These are phyloP conservation scores for Pachydiplax longipennis DNA, from an alignment of 2,888 invertebrate species.

Conservation along the genomic window DNA sequence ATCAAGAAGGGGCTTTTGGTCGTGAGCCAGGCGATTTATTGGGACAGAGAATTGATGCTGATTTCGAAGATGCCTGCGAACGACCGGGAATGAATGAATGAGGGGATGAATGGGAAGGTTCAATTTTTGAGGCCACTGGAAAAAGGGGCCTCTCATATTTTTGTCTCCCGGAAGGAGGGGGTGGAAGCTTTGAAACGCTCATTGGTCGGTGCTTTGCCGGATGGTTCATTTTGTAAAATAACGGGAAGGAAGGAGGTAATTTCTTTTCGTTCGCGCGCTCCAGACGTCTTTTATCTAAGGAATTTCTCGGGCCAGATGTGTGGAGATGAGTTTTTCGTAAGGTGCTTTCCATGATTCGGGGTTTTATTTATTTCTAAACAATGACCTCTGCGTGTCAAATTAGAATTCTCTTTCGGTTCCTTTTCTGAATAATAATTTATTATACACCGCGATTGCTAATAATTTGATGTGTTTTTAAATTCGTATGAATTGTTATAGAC, in stretches of 20 bases:
- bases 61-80: slow-evolving; percentile 9
- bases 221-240: background rate
- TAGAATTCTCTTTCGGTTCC: no score
- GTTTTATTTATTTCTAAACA: no score
- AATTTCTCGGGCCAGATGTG: background rate
- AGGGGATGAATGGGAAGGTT: background rate
- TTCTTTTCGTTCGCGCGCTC: no score
- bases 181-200: background rate
- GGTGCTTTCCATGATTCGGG: background rate
- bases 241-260: background rate
- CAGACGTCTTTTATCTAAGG: background rate
- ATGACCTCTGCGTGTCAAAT: no score
- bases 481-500: no score
- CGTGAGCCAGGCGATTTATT: slow-evolving; percentile 18
- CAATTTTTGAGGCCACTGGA: background rate
- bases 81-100: slow-evolving; percentile 16
- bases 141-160: no score
- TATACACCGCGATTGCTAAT: no score
- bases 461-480: no score
- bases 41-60: slow-evolving; percentile 21
- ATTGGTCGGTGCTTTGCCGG: background rate
- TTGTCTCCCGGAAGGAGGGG: no score
- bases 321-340: background rate
- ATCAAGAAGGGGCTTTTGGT: slow-evolving; percentile 9
- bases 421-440: no score